Percentiles rank a stretch among this genome's conserved stretches.
Conservation (phyloP, 2,113 vertebrate genomes). For the Hemiprocne comata region DNA sequence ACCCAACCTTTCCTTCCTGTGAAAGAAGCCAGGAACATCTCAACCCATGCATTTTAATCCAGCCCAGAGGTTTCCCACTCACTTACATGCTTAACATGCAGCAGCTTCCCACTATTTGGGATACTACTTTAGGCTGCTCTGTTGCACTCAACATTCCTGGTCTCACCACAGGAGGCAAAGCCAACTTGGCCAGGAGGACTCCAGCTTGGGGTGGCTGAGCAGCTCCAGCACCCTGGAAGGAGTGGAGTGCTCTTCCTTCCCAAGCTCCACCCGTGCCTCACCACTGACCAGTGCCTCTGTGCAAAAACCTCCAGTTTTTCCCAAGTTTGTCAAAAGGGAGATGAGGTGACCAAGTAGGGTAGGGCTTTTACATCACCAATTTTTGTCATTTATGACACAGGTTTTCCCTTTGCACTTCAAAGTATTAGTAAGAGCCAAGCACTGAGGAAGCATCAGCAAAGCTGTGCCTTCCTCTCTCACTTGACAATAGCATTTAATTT, state of each 20-base stretch:
- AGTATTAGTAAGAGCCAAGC: neutral
- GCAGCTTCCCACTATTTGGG: neutral
- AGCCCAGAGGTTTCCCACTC: neutral
- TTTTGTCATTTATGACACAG: neutral
- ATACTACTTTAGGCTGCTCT: rapidly evolving
- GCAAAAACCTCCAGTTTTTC: neutral
- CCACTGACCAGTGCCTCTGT: neutral
- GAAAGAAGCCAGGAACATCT: neutral
- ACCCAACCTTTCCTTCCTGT: neutral
- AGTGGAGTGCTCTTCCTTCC: neutral
- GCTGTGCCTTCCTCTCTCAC: neutral
- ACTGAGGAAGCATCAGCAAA: neutral
- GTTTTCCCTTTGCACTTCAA: neutral
- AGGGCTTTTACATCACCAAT: neutral
- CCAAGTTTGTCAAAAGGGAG: neutral
- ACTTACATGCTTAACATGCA: rapidly evolving
- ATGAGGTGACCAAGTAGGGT: neutral
- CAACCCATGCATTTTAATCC: neutral
- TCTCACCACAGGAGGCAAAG: neutral
- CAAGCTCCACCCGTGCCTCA: neutral
- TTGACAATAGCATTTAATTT: neutral
- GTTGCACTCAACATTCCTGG: rapidly evolving
- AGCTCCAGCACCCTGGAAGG: neutral
- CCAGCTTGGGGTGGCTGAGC: neutral
- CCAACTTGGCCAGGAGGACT: neutral